Base-by-base conservation (phyloP, 2,113 vertebrate genomes). In the Aegotheles bennettii region DNA sequence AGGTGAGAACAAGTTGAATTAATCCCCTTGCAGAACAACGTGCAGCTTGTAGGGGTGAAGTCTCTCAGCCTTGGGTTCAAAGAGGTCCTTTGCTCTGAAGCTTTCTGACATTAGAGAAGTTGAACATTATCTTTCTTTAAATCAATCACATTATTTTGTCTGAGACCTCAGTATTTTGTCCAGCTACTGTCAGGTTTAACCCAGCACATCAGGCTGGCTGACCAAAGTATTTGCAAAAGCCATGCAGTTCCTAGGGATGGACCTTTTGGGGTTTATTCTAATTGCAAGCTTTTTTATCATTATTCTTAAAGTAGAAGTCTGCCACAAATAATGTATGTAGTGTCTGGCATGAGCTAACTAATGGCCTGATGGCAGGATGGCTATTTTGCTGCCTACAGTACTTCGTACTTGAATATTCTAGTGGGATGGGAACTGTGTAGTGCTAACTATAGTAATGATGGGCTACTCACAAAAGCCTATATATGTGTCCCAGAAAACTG, bases 271-370 rank as follows among this genome's bases (percentile, higher is more conserved):
- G 63, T 87, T 96, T 95, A 90, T 97, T 95, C 94, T 96, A 84
- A 94, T 91, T 94, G 97, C 94, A 96, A 96, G 85, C 77, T 65
- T 94, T 97, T 97, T 98, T 91, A 97, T 97, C 97, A 96, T 96
- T 96, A 96, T 97, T 97, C 97, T 97, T 96, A 63, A 94, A 97
- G 97, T 96, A 97, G 96, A 77, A 94, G 84, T 93, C 96, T 96
- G 97, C 94, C 95, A 97, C 67, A 36, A 92, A 97, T 97, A 97
- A 98, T 97, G 87, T 96, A 98, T 97, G 96, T 87, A 26, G 93
- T 96, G 96, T 97, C 97, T 96, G 96, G 95, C 84, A 43, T 95
- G 88, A 97, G 94, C 96, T 96, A 95, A 97, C 87, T 97, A 97
- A 97, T 96, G 74, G 84, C 50, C 83, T 84, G 69, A 73, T 90